A percentile compares a stretch with the other conserved stretches of the same genome.
Evolutionary conservation across 1,140 invertebrate genomes (phyloP).

Genomic region (Magallana angulata): DNA sequence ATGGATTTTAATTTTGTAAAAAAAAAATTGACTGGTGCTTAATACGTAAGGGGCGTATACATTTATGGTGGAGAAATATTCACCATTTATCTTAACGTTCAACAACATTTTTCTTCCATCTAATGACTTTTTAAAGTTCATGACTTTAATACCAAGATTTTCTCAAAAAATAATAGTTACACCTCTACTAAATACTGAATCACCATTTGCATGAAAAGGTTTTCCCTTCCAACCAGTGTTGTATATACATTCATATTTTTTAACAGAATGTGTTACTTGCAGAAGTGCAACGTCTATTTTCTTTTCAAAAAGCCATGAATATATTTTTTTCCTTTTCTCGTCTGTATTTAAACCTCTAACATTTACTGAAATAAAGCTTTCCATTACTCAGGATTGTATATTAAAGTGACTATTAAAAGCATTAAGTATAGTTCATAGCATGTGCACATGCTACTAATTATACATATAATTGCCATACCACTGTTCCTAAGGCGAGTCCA

Average conservation of each 20-base stretch:
- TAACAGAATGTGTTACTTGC: background rate
- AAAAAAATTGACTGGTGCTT: too few species aligned
- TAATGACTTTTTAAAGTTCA: background rate
- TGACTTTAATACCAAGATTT: background rate
- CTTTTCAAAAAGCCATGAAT: background rate
- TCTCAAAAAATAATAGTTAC: background rate
- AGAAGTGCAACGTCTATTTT: background rate
- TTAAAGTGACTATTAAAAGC: too few species aligned
- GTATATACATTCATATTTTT: background rate
- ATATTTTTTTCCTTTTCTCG: background rate
- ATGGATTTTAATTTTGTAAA: too few species aligned
- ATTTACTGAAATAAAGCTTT: too few species aligned
- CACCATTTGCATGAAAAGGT: background rate
- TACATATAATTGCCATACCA: too few species aligned
- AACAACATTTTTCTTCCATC: background rate
- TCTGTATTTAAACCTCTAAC: too few species aligned
- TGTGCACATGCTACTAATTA: too few species aligned
- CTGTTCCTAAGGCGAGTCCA: too few species aligned
- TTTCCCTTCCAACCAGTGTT: background rate
- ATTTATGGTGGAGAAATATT: background rate
- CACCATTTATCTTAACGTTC: background rate
- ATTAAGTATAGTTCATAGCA: too few species aligned
- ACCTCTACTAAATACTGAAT: background rate
- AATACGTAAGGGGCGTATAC: too few species aligned
- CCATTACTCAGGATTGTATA: too few species aligned